Conservation (phyloP, 1,140 invertebrate species). For the Dreissena rostriformis region DNA sequence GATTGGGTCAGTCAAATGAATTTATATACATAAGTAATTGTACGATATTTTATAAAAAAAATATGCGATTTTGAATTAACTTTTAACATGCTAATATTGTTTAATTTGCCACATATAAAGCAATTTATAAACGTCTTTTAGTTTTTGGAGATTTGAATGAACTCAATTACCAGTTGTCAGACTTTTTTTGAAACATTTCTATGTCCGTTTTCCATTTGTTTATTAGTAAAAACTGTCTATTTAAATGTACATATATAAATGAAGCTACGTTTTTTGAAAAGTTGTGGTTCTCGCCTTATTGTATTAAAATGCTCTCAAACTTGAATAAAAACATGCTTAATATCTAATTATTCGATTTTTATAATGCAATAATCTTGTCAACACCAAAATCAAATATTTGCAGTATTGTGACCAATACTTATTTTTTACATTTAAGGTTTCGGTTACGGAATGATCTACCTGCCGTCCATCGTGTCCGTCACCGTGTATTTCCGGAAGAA, state of each 20-base stretch:
- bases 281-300: not conserved
- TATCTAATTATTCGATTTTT: not conserved
- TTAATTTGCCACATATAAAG: too few relatives aligned
- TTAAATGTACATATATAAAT: not conserved
- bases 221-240: not conserved
- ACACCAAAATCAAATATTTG: not conserved
- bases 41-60: not conserved
- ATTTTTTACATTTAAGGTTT: slow-evolving; percentile 22
- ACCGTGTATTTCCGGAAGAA: slow-evolving; percentile 97
- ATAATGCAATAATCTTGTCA: not conserved
- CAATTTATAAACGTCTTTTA: too few relatives aligned
- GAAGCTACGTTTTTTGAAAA: not conserved
- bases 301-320: too few relatives aligned
- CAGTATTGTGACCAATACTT: not conserved
- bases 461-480: slow-evolving; percentile 37
- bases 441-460: slow-evolving; percentile 36
- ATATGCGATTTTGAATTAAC: not conserved
- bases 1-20: not conserved
- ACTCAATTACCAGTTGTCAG: too few relatives aligned
- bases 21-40: not conserved
- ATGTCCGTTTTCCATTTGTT: not conserved
- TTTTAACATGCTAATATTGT: not conserved
- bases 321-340: not conserved
- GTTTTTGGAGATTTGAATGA: too few relatives aligned
- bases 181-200: too few relatives aligned